Evolutionary conservation across 2,797 vertebrate genomes (phyloP), one percentile per base, ranked within the genome.

Genomic region (Enteromius anoplus): DNA sequence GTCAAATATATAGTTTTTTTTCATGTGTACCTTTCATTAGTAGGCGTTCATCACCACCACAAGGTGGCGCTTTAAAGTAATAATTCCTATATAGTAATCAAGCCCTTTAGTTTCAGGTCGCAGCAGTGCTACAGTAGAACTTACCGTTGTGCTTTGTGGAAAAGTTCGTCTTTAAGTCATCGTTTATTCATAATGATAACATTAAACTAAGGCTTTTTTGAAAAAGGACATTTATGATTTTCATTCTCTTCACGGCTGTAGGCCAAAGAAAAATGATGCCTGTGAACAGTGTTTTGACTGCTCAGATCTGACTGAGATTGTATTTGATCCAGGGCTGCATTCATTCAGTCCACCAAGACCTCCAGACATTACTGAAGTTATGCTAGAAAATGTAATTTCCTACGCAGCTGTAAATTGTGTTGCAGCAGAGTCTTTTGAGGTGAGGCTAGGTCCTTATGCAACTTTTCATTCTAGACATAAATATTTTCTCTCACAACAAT

Each of bases 11-110:
- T 32, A 32, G 32, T 26, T 5, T 77, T 21, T 51, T 15, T 17
- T 29, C 7, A 12, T 21, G 29, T 49, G 34, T 49, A n/a, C 6
- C 0, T 37, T 51, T 3, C 2, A 19, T 68, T 12, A 17, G 11
- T 32, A 34, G 47, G 17, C 23, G 0, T 45, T 71, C 17, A 49
- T 72, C 62, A 49, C 4, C 26, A 72, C 55, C 79, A 81, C 53
- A 81, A 72, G 79, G 12, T 81, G 79, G 68, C 23, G 19, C 68
- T 72, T 19, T 42, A 23, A 71, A n/a, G 1, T 17, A 72, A 77
- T 2, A 64, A 62, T 47, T 40, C 32, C 2, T 32, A 32, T 32
- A 32, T 32, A 32, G 40, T 15, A 1, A 32, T 32, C 1, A 0
- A 12, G 4, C 3, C 3, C 17, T n/a, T 45, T 23, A 58, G n/a